Conservation (phyloP, 2,888 invertebrate genomes). For the Eugnorisma glareosa region DNA sequence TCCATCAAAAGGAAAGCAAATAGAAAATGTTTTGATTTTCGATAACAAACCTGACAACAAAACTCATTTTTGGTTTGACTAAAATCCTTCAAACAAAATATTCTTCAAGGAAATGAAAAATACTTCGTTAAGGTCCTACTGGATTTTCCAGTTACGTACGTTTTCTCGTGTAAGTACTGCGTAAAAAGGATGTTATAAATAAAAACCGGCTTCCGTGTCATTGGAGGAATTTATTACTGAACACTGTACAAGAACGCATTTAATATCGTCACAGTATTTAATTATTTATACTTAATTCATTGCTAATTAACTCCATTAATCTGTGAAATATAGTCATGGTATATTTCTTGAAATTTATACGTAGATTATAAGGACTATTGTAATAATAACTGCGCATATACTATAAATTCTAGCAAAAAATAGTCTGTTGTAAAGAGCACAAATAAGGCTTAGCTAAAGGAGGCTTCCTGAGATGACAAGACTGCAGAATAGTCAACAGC, state of each 20-base stretch:
- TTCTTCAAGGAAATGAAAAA: not conserved
- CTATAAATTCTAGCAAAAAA: too few species aligned
- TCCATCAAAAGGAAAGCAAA: not conserved
- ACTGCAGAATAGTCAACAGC: too few species aligned
- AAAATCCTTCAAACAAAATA: not conserved
- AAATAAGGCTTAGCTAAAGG: too few species aligned
- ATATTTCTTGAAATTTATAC: conserved; percentile 4
- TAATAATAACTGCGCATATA: not conserved
- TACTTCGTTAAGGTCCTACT: too few species aligned
- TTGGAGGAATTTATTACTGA: conserved; percentile 25
- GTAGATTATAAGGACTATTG: not conserved
- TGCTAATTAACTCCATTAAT: not conserved
- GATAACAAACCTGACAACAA: not conserved
- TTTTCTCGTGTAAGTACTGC: not conserved
- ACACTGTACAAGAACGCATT: conserved; percentile 1
- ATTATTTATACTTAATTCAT: conserved; percentile 10
- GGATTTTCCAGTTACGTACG: not conserved
- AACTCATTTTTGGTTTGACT: not conserved
- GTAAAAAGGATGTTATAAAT: conserved; percentile 19
- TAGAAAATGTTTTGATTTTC: too few species aligned
- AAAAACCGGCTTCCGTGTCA: conserved; percentile 1
- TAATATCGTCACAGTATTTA: not conserved
- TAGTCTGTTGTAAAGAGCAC: too few species aligned
- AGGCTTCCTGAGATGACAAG: too few species aligned
- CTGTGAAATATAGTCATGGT: not conserved